phyloP scores from a whole-genome alignment of 2,888 invertebrate genomes.

The Aethes cnicana region DNA sequence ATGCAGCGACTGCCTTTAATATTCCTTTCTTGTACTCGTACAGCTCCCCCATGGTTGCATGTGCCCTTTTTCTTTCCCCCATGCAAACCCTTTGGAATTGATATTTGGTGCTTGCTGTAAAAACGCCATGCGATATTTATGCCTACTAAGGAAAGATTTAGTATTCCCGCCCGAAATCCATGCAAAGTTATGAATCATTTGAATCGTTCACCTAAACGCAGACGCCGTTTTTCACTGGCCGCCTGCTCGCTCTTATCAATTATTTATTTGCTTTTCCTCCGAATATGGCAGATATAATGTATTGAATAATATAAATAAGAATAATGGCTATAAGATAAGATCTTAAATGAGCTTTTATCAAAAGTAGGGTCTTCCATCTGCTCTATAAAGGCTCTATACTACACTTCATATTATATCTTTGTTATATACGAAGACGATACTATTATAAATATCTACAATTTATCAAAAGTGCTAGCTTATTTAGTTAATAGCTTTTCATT shows the following conservation, averaged over 20 bases:
- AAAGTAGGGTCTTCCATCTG: not conserved
- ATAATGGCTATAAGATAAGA: not conserved
- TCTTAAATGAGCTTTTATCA: not conserved
- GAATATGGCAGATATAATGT: not conserved
- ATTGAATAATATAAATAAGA: not conserved
- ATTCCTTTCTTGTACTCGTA: too few relatives aligned
- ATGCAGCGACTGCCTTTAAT: slow-evolving; percentile 38
- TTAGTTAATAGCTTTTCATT: too few relatives aligned
- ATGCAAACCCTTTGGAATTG: slow-evolving; percentile 39
- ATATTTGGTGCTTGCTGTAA: slow-evolving; percentile 41
- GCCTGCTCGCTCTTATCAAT: slow-evolving; percentile 14
- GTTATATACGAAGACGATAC: too few relatives aligned
- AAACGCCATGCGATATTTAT: slow-evolving; percentile 33
- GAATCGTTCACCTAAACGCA: slow-evolving; percentile 21
- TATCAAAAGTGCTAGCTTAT: too few relatives aligned
- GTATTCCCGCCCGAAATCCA: slow-evolving; percentile 3
- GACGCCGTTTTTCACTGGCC: slow-evolving; percentile 20
- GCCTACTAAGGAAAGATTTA: slow-evolving; percentile 1
- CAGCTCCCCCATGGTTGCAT: slow-evolving; percentile 39
- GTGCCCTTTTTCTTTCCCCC: slow-evolving; percentile 40
- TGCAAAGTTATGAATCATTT: slow-evolving; percentile 19
- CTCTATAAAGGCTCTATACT: too few relatives aligned
- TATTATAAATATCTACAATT: too few relatives aligned
- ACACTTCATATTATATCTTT: too few relatives aligned
- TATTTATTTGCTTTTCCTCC: slow-evolving; percentile 8